Percentiles rank a stretch among this genome's conserved stretches.
phyloP scores from a whole-genome alignment of 2,888 invertebrate genomes.

The Lithophane socia region DNA sequence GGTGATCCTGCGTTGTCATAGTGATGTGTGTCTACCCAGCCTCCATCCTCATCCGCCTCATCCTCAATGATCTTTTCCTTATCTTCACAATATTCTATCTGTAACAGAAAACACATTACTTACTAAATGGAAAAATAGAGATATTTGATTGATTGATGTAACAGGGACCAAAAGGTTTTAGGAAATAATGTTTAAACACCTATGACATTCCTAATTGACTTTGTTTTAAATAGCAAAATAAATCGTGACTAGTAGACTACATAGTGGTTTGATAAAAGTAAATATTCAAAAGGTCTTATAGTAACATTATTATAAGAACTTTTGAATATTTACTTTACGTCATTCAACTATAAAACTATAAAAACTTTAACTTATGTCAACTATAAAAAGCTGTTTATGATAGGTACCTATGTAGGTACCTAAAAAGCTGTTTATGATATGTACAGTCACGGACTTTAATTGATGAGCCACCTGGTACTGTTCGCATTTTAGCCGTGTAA shows the following conservation, averaged over 20 bases:
- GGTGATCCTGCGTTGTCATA: slow-evolving; percentile 92
- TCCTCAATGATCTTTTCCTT: slow-evolving; percentile 98
- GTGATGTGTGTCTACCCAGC: slow-evolving; percentile 99
- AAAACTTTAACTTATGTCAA: too few relatives aligned
- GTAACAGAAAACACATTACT: slow-evolving; percentile 50
- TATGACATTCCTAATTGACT: not conserved
- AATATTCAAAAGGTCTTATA: not conserved
- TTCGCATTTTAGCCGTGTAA: too few relatives aligned
- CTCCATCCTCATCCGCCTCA: slow-evolving; percentile 95
- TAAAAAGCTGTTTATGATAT: too few relatives aligned
- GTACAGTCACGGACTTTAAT: too few relatives aligned
- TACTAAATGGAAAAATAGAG: not conserved
- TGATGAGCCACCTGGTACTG: too few relatives aligned
- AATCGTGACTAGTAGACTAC: not conserved
- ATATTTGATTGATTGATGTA: not conserved
- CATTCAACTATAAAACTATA: too few relatives aligned
- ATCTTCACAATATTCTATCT: slow-evolving; percentile 97
- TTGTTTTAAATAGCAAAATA: not conserved
- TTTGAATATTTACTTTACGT: too few relatives aligned
- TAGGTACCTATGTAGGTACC: too few relatives aligned
- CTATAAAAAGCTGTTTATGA: too few relatives aligned
- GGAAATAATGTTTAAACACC: not conserved
- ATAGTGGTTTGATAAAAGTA: not conserved
- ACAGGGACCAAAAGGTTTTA: too few relatives aligned
- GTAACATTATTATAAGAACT: too few relatives aligned